phyloP scores from a whole-genome alignment of 2,113 vertebrate species.

The Fulica atra region DNA sequence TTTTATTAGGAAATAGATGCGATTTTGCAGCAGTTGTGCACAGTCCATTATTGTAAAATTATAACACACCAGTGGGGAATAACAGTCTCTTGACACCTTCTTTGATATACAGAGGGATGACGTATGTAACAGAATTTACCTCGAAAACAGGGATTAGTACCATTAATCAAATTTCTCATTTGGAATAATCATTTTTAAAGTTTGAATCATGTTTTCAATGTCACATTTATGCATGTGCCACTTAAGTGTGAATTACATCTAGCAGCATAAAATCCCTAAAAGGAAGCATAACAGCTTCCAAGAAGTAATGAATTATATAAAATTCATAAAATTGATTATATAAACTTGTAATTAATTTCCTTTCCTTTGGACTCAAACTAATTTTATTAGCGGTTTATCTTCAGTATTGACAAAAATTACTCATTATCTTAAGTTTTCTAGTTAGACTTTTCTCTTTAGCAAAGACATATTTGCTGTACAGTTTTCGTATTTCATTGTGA shows the following conservation, averaged over 20 bases:
- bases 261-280: neutral
- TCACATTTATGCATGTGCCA: neutral
- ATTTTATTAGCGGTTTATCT: conserved; percentile 21
- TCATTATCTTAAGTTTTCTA: neutral
- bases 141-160: neutral
- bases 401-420: neutral
- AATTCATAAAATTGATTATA: neutral
- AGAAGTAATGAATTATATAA: conserved; percentile 12
- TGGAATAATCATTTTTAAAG: neutral
- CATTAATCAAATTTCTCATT: neutral
- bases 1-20: neutral
- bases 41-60: neutral
- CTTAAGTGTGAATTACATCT: neutral
- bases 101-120: neutral
- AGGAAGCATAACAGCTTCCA: neutral
- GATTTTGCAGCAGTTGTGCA: neutral
- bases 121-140: neutral
- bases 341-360: conserved; percentile 19
- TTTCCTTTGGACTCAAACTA: conserved; percentile 7
- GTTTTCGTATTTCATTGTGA: neutral
- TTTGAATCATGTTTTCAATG: neutral
- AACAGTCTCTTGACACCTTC: neutral
- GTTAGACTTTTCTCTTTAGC: neutral
- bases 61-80: neutral
- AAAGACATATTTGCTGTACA: neutral